Percentiles rank a stretch among this genome's conserved stretches.
These are phyloP conservation scores for Coilia nasus DNA, from an alignment of 2,797 vertebrate species.

Conservation along the genomic window DNA sequence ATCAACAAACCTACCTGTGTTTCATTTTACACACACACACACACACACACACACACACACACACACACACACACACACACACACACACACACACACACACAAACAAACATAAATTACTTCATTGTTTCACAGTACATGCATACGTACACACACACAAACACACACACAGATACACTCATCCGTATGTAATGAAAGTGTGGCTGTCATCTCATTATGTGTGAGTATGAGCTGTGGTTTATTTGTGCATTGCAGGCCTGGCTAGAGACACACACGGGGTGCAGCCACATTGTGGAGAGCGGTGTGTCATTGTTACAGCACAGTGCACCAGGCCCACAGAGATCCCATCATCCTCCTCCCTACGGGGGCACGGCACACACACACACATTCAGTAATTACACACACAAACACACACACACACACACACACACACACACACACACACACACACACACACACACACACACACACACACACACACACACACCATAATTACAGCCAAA, in stretches of 20 bases:
- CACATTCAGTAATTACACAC: constrained; percentile 26
- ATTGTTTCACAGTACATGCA: too few relatives aligned
- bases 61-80: too few relatives aligned
- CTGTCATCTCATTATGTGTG: not conserved
- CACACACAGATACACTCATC: not conserved
- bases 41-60: too few relatives aligned
- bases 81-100: too few relatives aligned
- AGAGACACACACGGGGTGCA: too few relatives aligned
- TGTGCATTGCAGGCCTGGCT: not conserved
- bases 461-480: not conserved
- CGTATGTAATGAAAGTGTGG: not conserved
- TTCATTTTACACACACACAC: not conserved
- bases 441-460: constrained; percentile 14
- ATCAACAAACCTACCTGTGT: not conserved
- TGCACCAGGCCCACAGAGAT: constrained; percentile 34
- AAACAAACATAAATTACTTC: too few relatives aligned
- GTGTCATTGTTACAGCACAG: constrained; percentile 43
- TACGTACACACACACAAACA: not conserved
- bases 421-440: not conserved
- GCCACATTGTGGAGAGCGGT: not conserved
- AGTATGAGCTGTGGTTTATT: not conserved
- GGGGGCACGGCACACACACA: constrained; percentile 48
- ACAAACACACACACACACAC: not conserved
- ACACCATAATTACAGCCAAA: constrained; percentile 20
- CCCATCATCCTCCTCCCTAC: constrained; percentile 49